phyloP scores from a whole-genome alignment of 2,888 invertebrate genomes.

The Bombyx huttoni region DNA sequence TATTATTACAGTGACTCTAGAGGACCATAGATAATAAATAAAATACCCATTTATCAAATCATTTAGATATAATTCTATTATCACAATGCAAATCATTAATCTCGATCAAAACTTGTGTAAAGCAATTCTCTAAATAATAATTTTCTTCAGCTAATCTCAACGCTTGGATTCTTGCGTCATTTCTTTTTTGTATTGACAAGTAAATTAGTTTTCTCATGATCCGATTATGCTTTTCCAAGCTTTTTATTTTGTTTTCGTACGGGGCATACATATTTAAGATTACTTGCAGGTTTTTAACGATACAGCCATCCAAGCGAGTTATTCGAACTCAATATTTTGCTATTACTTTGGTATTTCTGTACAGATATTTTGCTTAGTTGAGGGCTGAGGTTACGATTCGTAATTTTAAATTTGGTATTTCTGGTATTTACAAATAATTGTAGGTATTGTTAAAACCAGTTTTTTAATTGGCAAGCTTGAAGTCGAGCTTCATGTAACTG shows the following conservation, averaged over 20 bases:
- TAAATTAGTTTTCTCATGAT: conserved; percentile 25
- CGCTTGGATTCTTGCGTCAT: conserved; percentile 37
- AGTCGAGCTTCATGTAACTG: conserved; percentile 26
- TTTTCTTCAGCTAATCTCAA: conserved; percentile 38
- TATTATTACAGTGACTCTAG: too few species aligned
- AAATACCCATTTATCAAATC: too few species aligned
- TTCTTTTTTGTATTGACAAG: conserved; percentile 27
- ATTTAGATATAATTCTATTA: conserved; percentile 3
- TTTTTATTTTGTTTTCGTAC: conserved; percentile 16
- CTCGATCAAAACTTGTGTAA: conserved; percentile 26
- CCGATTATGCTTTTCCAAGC: conserved; percentile 30
- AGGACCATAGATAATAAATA: too few species aligned
- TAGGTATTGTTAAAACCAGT: neutral
- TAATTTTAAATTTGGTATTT: too few species aligned
- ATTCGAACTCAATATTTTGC: too few species aligned
- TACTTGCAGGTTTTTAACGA: neutral
- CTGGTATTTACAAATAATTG: too few species aligned
- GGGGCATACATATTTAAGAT: conserved; percentile 10
- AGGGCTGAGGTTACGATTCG: too few species aligned
- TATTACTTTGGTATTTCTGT: too few species aligned
- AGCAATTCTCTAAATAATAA: conserved; percentile 32
- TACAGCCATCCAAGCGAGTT: too few species aligned
- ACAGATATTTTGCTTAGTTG: too few species aligned
- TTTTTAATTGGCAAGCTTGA: conserved; percentile 21
- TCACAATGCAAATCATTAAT: conserved; percentile 22